Evolutionary conservation across 2,888 invertebrate species (phyloP).

Genomic region (Diogma glabrata): DNA sequence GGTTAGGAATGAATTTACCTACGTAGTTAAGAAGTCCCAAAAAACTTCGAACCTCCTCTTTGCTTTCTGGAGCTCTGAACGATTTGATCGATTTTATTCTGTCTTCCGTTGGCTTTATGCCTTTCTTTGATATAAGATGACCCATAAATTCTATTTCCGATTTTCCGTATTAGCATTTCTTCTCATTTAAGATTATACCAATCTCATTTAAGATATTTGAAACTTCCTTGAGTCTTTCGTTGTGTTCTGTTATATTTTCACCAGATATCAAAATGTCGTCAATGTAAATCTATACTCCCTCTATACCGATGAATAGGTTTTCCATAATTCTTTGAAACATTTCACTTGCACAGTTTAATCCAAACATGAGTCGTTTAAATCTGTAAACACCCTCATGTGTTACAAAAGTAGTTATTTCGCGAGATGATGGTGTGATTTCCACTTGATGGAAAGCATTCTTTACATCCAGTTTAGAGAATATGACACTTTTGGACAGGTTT

Average conservation of each 20-base stretch:
- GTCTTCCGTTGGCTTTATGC: neutral
- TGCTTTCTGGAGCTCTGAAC: neutral
- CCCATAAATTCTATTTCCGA: neutral
- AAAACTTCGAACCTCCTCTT: neutral
- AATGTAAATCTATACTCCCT: too few relatives aligned
- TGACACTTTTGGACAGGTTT: slow-evolving; percentile 16
- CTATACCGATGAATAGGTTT: too few relatives aligned
- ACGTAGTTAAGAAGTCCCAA: neutral
- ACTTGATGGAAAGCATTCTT: slow-evolving; percentile 21
- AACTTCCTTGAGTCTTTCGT: too few relatives aligned
- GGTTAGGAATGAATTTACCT: neutral
- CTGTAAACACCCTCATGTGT: slow-evolving; percentile 16
- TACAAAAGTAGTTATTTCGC: slow-evolving; percentile 6
- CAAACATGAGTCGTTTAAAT: slow-evolving; percentile 28
- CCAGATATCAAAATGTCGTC: too few relatives aligned
- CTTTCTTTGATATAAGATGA: neutral
- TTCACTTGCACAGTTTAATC: slow-evolving; percentile 21
- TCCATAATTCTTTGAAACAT: slow-evolving; percentile 20
- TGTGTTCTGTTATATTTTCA: too few relatives aligned
- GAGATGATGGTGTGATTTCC: neutral
- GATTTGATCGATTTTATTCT: neutral
- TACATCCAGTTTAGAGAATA: slow-evolving; percentile 24
- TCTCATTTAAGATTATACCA: neutral
- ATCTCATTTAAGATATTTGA: too few relatives aligned
- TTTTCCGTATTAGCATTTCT: neutral